Evolutionary conservation across 2,113 vertebrate genomes (phyloP).

Genomic region (Xenopus tropicalis): UCB_Xtro_10.0 CM004451.2:64865001-64865500

Average conservation of each 20-base stretch:
- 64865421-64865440: too few species aligned
- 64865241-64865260: slow-evolving; percentile 83
- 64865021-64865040: slow-evolving; percentile 99
- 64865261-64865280: slow-evolving; percentile 68
- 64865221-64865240: slow-evolving; percentile 85
- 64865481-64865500: too few species aligned
- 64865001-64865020: slow-evolving; percentile 91
- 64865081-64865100: slow-evolving; percentile 66
- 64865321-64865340: too few species aligned
- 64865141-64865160: slow-evolving; percentile 89
- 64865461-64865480: too few species aligned
- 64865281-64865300: background rate
- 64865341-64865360: too few species aligned
- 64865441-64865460: too few species aligned
- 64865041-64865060: slow-evolving; percentile 88
- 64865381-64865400: too few species aligned
- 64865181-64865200: slow-evolving; percentile 77
- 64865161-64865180: slow-evolving; percentile 78
- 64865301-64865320: too few species aligned
- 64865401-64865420: too few species aligned
- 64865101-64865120: slow-evolving; percentile 57
- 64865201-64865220: slow-evolving; percentile 84
- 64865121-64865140: slow-evolving; percentile 70
- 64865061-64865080: slow-evolving; percentile 75
- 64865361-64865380: too few species aligned